phyloP scores from a whole-genome alignment of 2,113 vertebrate species.

The Pelusios castaneus region DNA sequence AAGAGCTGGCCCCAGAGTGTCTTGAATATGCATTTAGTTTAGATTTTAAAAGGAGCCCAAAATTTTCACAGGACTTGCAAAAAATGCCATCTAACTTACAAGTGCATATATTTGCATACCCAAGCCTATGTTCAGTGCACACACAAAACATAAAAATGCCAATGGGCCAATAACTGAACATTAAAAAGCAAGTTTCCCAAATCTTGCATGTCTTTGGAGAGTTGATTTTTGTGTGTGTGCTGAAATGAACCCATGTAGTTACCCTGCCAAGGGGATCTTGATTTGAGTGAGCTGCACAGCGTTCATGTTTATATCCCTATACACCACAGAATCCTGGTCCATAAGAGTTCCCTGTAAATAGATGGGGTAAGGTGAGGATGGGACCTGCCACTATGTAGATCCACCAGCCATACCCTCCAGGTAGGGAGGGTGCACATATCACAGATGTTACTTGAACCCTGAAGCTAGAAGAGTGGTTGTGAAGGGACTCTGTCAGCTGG shows the following conservation, averaged over 20 bases:
- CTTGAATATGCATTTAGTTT: neutral
- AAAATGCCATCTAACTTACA: neutral
- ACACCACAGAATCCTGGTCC: neutral
- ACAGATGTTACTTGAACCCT: neutral
- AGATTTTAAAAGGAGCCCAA: constrained; percentile 5
- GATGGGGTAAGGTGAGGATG: neutral
- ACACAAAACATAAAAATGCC: neutral
- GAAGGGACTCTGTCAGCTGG: neutral
- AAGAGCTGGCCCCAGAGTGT: neutral
- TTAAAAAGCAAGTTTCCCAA: neutral
- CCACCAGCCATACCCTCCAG: neutral
- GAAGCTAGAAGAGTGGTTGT: neutral
- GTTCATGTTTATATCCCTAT: neutral
- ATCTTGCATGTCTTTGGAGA: no score
- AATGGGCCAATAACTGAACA: neutral
- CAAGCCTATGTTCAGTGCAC: neutral
- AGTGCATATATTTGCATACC: neutral
- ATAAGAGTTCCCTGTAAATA: neutral
- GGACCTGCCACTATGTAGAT: neutral
- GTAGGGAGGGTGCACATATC: neutral
- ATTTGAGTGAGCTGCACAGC: neutral
- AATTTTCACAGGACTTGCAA: neutral
- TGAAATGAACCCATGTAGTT: neutral
- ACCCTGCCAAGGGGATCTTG: neutral
- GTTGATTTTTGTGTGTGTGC: no score